Evolutionary conservation across 1,140 invertebrate species (phyloP), one percentile per base, ranked within the genome.

Genomic region (Mizuhopecten yessoensis): DNA sequence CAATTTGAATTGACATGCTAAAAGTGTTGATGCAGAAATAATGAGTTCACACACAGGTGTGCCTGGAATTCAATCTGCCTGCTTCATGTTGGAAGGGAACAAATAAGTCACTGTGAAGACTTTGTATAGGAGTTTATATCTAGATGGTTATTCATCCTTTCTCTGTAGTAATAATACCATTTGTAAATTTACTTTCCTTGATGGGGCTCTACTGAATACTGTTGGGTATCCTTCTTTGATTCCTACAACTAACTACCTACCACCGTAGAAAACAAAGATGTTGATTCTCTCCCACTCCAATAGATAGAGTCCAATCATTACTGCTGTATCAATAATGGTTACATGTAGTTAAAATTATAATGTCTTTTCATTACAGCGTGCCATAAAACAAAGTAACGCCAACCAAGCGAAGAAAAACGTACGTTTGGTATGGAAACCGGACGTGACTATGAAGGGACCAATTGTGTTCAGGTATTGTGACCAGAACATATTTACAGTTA

Each of bases 351-450:
- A n/a, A n/a, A n/a, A n/a, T n/a, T n/a, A n/a, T n/a, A n/a, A 20
- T 75, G 57, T 75, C 29, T 39, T 75, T 75, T 3, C n/a, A 17
- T 75, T 75, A 75, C 57, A 75, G 57, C 57, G 57, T 75, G 57
- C 57, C 11, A 75, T n/a, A 75, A 75, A 75, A 75, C 57, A 75
- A 75, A 75, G 57, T n/a, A 75, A 75, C 29, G 57, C 57, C 57
- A 75, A 75, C 57, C 57, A 75, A 75, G 23, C n/a, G 57, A 75
- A 75, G 57, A 75, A 75, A 75, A 75, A 75, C 11, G 57, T 75
- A 5, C 57, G 57, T 75, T n/a, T 75, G 23, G 57, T 75, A 0
- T 75, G 57, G 57, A 75, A 75, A n/a, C 57, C 57, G 5, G 57
- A 75, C 57, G 57, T 75, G 57, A 75, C 57, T 5, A 75, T 75